Conservation (phyloP, 2,888 invertebrate genomes). For the Crossocerus cetratus region DNA sequence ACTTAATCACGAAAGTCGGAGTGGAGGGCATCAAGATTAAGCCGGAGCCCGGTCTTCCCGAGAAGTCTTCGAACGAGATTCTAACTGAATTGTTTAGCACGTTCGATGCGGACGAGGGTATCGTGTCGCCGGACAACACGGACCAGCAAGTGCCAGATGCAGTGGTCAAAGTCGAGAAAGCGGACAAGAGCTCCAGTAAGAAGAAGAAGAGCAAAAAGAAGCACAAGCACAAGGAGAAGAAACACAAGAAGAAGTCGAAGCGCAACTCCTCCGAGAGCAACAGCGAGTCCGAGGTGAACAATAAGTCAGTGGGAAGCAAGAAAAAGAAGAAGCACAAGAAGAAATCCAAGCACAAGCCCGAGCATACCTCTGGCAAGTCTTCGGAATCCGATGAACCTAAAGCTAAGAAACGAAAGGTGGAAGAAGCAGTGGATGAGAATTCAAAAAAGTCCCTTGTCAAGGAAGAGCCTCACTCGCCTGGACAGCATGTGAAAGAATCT, state of each 20-base stretch:
- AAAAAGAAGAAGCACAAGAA: constrained; percentile 73
- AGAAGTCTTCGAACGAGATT: constrained; percentile 88
- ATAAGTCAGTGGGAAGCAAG: constrained; percentile 54
- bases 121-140: constrained; percentile 51
- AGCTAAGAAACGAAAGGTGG: constrained; percentile 45
- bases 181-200: constrained; percentile 43
- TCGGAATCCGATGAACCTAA: constrained; percentile 60
- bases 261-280: constrained; percentile 72
- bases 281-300: constrained; percentile 64
- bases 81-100: constrained; percentile 89
- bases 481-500: constrained; percentile 22
- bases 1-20: constrained; percentile 73
- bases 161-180: constrained; percentile 54
- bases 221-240: constrained; percentile 79
- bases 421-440: background rate
- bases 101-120: constrained; percentile 79
- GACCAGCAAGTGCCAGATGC: constrained; percentile 52
- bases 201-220: constrained; percentile 70
- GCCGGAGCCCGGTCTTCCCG: constrained; percentile 73
- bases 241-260: constrained; percentile 78
- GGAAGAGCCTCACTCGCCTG: constrained; percentile 10
- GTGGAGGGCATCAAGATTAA: constrained; percentile 74
- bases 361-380: constrained; percentile 61
- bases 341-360: constrained; percentile 70
- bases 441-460: background rate